Conservation (phyloP, 2,888 invertebrate genomes). For the Lamellibrachia satsuma region DNA sequence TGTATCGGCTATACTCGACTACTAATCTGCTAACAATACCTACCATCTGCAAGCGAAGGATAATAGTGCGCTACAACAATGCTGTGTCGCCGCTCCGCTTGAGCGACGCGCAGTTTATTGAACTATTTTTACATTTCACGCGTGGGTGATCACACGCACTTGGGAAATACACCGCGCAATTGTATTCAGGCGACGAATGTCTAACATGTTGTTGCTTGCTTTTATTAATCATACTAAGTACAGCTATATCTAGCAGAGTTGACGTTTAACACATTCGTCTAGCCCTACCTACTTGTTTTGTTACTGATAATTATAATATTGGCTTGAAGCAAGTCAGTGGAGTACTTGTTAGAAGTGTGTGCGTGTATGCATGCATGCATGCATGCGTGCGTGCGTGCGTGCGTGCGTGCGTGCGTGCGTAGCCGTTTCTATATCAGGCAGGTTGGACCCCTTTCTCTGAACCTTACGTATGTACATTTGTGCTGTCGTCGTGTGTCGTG, state of each 20-base stretch:
- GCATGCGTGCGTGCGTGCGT: neutral
- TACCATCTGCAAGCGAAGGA: neutral
- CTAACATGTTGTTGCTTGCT: neutral
- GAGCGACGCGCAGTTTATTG: neutral
- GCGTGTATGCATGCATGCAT: neutral
- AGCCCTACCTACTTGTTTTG: too few relatives aligned
- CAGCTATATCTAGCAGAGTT: neutral
- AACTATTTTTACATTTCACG: slow-evolving; percentile 3
- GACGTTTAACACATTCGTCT: too few relatives aligned
- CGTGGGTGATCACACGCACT: neutral
- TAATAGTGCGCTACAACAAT: neutral
- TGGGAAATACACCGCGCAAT: neutral
- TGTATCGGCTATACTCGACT: neutral
- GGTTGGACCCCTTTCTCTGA: neutral
- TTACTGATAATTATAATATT: too few relatives aligned
- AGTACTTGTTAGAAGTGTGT: neutral
- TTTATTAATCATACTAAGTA: neutral
- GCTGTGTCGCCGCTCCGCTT: neutral
- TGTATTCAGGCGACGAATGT: neutral
- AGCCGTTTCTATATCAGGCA: neutral
- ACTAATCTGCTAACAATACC: neutral
- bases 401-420: neutral
- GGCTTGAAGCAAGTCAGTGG: too few relatives aligned
- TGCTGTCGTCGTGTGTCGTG: neutral
- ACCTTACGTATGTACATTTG: neutral